Evolutionary conservation across 2,888 invertebrate genomes (phyloP), one percentile per base, ranked within the genome.

Genomic region (Nowickia ferox): DNA sequence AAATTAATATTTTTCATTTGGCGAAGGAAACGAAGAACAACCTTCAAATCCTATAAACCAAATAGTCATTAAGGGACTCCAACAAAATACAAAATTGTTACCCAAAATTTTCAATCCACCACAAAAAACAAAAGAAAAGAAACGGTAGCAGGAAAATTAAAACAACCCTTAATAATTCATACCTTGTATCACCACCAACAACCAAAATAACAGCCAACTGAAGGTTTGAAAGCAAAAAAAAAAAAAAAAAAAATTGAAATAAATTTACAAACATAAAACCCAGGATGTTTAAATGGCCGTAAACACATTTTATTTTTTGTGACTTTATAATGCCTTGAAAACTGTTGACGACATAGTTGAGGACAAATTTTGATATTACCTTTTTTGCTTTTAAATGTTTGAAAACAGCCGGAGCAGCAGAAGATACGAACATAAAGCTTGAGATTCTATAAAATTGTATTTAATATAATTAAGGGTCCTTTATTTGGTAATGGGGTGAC

Each of bases 401-500:
- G 13, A n/a, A 15, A 57, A n/a, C 15, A 11, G 17, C 40, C 6
- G 11, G 42, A 40, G 42, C 17, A 57, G 22, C 65, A 57, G 55
- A 38, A 63, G 51, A 44, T 57, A 57, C 30, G 30, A 6, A 6
- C 30, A 30, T 84, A 46, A 46, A 75, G 69, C 75, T 81, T 81
- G 65, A 5, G 30, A 82, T 87, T 88, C 88, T 87, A 84, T 83
- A 92, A 92, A 92, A 84, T 63, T 61, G 40, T 91, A 91, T 92
- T 92, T 92, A 91, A 91, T 91, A 92, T 92, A 93, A 93, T 93
- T 93, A 93, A 92, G 92, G 91, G 81, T 68, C 85, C 91, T 92
- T 92, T 68, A 92, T 92, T 92, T 92, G 91, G 91, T 92, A 92
- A 92, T 92, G 91, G 92, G 92, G 92, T 92, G 92, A 92, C 92